Evolutionary conservation across 2,113 vertebrate species (phyloP).

Genomic region (Oreochromis niloticus): DNA sequence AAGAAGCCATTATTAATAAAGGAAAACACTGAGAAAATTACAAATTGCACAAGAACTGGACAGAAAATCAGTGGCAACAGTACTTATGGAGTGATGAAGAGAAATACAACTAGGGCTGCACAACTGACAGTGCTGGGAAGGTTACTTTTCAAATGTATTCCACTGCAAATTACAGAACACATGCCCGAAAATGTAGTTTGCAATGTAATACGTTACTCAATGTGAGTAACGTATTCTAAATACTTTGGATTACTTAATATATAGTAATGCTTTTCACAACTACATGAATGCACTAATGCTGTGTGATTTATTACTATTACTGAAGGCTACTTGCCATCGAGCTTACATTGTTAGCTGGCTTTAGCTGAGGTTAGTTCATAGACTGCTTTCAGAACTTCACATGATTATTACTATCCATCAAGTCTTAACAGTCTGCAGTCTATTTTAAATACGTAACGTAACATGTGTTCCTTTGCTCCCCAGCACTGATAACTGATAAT

Average conservation of each 20-base stretch:
- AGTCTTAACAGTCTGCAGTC: background rate
- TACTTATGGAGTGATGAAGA: background rate
- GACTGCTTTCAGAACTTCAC: background rate
- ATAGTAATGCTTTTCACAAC: background rate
- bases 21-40: background rate
- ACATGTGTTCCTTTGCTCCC: background rate
- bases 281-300: background rate
- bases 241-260: background rate
- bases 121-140: background rate
- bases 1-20: background rate
- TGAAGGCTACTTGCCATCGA: background rate
- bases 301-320: background rate
- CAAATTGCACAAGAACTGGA: background rate
- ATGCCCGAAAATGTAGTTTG: background rate
- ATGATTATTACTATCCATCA: background rate
- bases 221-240: background rate
- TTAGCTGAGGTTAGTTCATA: background rate
- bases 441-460: background rate
- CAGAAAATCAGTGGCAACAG: background rate
- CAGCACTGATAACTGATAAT: background rate
- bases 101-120: background rate
- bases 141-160: background rate
- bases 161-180: background rate
- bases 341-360: background rate
- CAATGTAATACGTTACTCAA: background rate